A percentile compares a stretch with the other conserved stretches of the same genome.
These are phyloP conservation scores for Sinocyclocheilus maitianheensis DNA, from an alignment of 2,113 vertebrate species.

Conservation along the genomic window DNA sequence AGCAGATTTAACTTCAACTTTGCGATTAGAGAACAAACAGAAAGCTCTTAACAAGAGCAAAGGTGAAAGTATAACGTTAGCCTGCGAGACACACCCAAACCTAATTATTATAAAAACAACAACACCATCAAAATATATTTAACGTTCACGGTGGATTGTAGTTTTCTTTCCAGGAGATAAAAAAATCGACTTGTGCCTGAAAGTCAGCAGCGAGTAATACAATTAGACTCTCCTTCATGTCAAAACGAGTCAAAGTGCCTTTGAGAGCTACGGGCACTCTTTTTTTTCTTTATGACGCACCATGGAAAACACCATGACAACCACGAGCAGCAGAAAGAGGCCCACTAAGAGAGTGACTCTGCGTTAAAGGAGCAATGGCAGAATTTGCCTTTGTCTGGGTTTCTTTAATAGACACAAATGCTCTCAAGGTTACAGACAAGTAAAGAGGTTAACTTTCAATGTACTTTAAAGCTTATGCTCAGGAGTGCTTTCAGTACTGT, in stretches of 20 bases:
- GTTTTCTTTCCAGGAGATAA: background rate
- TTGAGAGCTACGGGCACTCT: conserved; percentile 41
- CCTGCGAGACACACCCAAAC: background rate
- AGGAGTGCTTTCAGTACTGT: background rate
- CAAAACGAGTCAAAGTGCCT: conserved; percentile 40
- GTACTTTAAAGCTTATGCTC: background rate
- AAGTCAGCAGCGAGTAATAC: conserved; percentile 51
- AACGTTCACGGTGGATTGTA: background rate
- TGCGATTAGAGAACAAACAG: conserved; percentile 65
- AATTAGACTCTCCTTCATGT: conserved; percentile 24
- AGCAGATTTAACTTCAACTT: conserved; percentile 72
- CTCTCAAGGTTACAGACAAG: background rate
- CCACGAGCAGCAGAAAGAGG: background rate
- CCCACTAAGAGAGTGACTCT: conserved; percentile 25
- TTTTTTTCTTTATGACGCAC: conserved; percentile 14
- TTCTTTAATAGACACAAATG: background rate
- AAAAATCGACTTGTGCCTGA: conserved; percentile 30
- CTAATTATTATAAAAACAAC: background rate
- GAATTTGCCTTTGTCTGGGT: background rate
- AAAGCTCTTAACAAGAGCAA: conserved; percentile 47
- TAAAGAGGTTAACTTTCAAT: background rate
- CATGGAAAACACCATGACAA: conserved; percentile 33
- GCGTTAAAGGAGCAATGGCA: conserved; percentile 30
- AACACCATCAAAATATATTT: background rate
- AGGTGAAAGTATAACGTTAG: conserved; percentile 54